A percentile compares a stretch with the other conserved stretches of the same genome.
Evolutionary conservation across 1,140 invertebrate species (phyloP).

Genomic region (Apis laboriosa): DNA sequence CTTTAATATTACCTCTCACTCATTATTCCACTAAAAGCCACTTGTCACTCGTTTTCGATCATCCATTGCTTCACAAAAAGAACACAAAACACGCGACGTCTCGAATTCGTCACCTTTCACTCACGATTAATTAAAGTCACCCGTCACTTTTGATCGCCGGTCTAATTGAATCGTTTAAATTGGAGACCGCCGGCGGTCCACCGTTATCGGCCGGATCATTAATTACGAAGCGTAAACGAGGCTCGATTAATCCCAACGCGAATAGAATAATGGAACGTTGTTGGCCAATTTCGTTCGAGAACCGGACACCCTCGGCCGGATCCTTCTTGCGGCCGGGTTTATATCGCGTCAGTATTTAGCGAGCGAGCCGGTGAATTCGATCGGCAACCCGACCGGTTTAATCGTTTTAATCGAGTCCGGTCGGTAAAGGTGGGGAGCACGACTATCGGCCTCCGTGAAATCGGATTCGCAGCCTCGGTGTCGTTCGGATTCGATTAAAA

Average conservation of each 20-base stretch:
- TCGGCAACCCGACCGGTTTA: constrained; percentile 28
- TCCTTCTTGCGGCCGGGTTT: constrained; percentile 35
- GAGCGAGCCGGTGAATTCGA: constrained; percentile 56
- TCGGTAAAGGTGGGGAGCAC: constrained; percentile 27
- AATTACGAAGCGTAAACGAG: constrained; percentile 57
- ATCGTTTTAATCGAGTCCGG: constrained; percentile 55
- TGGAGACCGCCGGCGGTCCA: neutral
- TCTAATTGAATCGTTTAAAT: constrained; percentile 63
- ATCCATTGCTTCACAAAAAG: too few species aligned
- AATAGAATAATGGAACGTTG: neutral
- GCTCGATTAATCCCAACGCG: constrained; percentile 46
- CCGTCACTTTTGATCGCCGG: constrained; percentile 34
- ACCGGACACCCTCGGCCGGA: neutral
- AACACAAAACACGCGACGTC: too few species aligned
- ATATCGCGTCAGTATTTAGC: constrained; percentile 53
- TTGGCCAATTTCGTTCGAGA: neutral
- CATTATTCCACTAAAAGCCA: too few species aligned
- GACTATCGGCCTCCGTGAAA: constrained; percentile 31
- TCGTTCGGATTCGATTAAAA: constrained; percentile 61
- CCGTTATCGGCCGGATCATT: constrained; percentile 49
- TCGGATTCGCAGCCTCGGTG: constrained; percentile 58
- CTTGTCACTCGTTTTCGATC: too few species aligned
- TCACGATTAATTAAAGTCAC: constrained; percentile 43
- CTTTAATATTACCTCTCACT: too few species aligned
- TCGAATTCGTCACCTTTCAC: too few species aligned